Evolutionary conservation across 2,797 vertebrate genomes (phyloP).

Genomic region (Eutrigla gurnardus): DNA sequence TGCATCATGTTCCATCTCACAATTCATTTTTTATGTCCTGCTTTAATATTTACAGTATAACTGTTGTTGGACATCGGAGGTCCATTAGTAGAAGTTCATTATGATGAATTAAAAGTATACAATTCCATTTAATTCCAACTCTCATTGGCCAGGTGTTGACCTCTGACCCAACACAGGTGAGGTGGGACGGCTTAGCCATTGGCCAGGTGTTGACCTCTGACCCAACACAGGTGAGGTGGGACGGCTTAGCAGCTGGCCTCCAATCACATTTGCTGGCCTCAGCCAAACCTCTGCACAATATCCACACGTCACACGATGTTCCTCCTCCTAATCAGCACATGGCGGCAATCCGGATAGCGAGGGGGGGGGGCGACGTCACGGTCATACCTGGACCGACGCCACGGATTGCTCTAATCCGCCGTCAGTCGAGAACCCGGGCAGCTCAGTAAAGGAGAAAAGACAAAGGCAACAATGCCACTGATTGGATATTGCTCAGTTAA

Average conservation of each 20-base stretch:
- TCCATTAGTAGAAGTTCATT: not conserved
- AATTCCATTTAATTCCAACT: not conserved
- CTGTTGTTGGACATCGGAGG: not conserved
- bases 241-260: not conserved
- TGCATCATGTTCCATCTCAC: not conserved
- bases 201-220: constrained; percentile 8
- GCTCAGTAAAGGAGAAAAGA: constrained; percentile 17
- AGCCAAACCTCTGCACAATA: not conserved
- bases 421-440: constrained; percentile 31
- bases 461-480: constrained; percentile 32
- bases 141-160: constrained; percentile 8
- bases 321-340: not conserved
- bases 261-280: not conserved
- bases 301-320: not conserved
- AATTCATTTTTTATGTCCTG: not conserved
- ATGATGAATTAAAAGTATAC: not conserved
- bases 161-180: not conserved
- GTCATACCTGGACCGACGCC: constrained; percentile 1
- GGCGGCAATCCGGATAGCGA: not conserved
- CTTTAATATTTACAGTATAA: not conserved
- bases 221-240: not conserved
- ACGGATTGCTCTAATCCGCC: constrained; percentile 30
- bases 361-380: constrained; percentile 24
- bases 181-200: not conserved
- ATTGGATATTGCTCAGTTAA: constrained; percentile 53